phyloP scores from a whole-genome alignment of 2,797 vertebrate genomes.

The Rhinophrynus dorsalis region DNA sequence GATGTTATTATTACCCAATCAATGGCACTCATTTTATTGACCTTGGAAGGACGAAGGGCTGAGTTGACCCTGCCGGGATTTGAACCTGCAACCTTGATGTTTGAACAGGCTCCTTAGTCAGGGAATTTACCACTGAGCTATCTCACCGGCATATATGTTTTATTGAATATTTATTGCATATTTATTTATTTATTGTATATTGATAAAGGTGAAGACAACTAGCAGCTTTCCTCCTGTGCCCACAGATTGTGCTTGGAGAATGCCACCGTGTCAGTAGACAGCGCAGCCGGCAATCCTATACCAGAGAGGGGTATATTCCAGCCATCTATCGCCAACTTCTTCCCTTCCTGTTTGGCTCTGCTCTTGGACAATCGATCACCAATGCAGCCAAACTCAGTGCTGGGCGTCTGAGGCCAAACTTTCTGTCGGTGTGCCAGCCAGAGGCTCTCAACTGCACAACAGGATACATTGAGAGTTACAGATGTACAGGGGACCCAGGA shows the following conservation, averaged over 20 bases:
- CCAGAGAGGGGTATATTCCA: slow-evolving; percentile 57
- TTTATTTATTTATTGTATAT: no score
- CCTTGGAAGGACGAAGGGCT: no score
- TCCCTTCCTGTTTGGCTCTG: slow-evolving; percentile 75
- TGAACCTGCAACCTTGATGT: no score
- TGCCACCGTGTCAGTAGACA: slow-evolving; percentile 67
- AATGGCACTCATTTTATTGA: no score
- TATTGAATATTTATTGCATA: no score
- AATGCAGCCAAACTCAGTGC: slow-evolving; percentile 78
- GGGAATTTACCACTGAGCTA: no score
- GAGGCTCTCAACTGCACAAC: slow-evolving; percentile 65
- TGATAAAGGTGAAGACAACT: neutral
- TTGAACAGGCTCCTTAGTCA: no score
- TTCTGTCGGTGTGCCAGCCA: slow-evolving; percentile 73
- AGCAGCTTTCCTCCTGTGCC: neutral
- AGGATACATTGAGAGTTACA: slow-evolving; percentile 58
- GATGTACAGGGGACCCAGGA: slow-evolving; percentile 55
- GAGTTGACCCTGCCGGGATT: no score
- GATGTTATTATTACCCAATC: no score
- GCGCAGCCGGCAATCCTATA: slow-evolving; percentile 64
- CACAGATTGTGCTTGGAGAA: slow-evolving; percentile 73
- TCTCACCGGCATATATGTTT: no score
- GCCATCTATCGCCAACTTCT: slow-evolving; percentile 77
- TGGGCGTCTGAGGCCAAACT: slow-evolving; percentile 74
- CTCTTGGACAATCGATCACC: slow-evolving; percentile 74